Evolutionary conservation across 2,888 invertebrate genomes (phyloP), one percentile per base, ranked within the genome.

Genomic region (Trichopria drosophilae): DNA sequence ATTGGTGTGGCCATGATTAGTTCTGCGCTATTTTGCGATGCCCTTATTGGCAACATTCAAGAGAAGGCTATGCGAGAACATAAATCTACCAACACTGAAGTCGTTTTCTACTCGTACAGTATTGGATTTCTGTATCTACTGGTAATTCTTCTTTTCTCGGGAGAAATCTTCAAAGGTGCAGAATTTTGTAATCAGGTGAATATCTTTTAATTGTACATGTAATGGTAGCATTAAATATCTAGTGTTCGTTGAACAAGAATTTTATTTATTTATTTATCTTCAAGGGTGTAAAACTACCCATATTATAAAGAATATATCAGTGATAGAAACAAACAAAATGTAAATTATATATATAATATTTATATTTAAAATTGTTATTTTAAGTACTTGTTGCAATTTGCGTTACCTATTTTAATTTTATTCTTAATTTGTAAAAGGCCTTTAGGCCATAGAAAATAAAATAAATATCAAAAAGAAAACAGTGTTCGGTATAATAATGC

Each of bases 1-100:
- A 68, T 83, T 15, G 90, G 90, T 1, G 84, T 90, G 0, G 68
- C 83, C 1, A 85, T 90, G 78, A 90, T 90, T 61, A 88, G 87
- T 1, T 79, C 88, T 63, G 97, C 97, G 0, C 76, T 98, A 41
- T 77, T 95, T 3, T 96, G 95, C 67, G 97, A 98, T 77, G 97
- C 97, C 0, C 83, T 90, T 7, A 96, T 98, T 58, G 97, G 97
- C 15, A 98, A 98, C 77, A 89, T 96, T 0, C 97, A 98, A 77
- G 97, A 98, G 74, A 95, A 95, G 72, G 87, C 88, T 0, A 93
- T 98, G 89, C 90, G 89, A 65, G 83, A 84, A 54, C 82, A 87
- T 69, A 83, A 85, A 55, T 93, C 93, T 0, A 80, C 87, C 0
- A 95, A 93, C 75, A 88, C 90, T 57, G 96, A 97, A 81, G 88